Evolutionary conservation across 1,140 invertebrate genomes (phyloP).

Genomic region (Danaus melanippus): DNA sequence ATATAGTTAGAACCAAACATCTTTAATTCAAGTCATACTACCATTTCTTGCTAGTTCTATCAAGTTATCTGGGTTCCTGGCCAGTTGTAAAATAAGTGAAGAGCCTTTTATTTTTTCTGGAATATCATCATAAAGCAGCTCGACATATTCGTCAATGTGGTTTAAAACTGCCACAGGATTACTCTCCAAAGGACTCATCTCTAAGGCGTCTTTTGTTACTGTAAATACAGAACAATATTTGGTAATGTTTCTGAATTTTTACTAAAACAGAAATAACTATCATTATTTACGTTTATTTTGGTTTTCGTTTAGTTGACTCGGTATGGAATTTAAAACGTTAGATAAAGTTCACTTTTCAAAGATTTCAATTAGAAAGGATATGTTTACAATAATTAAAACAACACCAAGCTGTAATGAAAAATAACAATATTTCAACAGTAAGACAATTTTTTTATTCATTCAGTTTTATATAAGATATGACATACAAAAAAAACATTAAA

Average conservation of each 20-base stretch:
- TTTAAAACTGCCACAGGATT: conserved; percentile 78
- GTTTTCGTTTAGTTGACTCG: no score
- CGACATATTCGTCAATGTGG: conserved; percentile 94
- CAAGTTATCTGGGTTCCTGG: conserved; percentile 94
- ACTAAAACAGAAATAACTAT: not conserved
- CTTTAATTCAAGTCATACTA: conserved; percentile 41
- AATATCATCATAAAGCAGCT: conserved; percentile 96
- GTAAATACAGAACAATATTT: conserved; percentile 1
- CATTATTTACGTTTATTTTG: no score
- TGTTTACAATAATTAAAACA: no score
- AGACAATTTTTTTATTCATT: no score
- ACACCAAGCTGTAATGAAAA: no score
- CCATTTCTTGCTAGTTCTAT: conserved; percentile 94
- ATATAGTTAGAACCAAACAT: conserved; percentile 1
- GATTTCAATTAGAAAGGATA: no score
- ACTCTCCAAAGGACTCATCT: conserved; percentile 66
- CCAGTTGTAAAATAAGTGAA: conserved; percentile 90
- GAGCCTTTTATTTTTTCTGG: conserved; percentile 94
- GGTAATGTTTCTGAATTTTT: not conserved
- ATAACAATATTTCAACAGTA: no score
- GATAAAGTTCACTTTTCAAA: no score
- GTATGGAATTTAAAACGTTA: no score
- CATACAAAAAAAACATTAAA: no score
- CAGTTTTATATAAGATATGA: no score
- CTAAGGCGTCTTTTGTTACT: not conserved